Base-by-base conservation (phyloP, 2,113 vertebrate genomes). In the Daubentonia madagascariensis region DNA sequence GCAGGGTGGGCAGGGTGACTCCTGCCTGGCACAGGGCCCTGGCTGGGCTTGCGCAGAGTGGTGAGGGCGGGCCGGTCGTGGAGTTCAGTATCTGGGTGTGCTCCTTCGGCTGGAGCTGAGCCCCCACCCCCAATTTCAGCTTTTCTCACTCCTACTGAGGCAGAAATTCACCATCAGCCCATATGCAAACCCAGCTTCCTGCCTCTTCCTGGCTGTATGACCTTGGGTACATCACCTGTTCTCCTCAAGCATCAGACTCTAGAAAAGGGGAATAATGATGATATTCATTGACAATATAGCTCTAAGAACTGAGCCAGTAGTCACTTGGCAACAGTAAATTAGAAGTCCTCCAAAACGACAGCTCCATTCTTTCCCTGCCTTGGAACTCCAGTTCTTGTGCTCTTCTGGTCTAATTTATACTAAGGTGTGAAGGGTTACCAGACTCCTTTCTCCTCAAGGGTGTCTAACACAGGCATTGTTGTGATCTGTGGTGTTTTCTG, bases 71-170 rank as follows among this genome's bases (percentile, higher is more conserved):
- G 65, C 1, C 0, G 54, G 84, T 48, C 18, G 1, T 8, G 35
- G 86, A 75, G 94, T 73, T 92, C 92, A 85, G 96, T 95, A 59
- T 95, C 85, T 59, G 90, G 92, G 96, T 78, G 88, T 76, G 83
- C 35, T 65, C 43, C 81, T 35, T 84, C 3, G 0, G 75, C 50
- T 0, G 2, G 25, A 40, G 20, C 63, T 30, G 22, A n/a, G 73
- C 18, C 68, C 70, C 68, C 65, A 9, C 35, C 75, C 63, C 59
- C 63, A 20, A 1, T 17, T 25, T 18, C 28, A 35, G 95, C 67
- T 48, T 67, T 43, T 23, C 57, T 86, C 86, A 22, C 11, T 40
- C 75, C 37, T 57, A 5, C 14, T 3, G 92, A 83, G 37, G 89
- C 54, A 75, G 54, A 68, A 48, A 52, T n/a, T 59, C 28, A 70